phyloP scores from a whole-genome alignment of 2,888 invertebrate species.

The Hylaea fasciaria region DNA sequence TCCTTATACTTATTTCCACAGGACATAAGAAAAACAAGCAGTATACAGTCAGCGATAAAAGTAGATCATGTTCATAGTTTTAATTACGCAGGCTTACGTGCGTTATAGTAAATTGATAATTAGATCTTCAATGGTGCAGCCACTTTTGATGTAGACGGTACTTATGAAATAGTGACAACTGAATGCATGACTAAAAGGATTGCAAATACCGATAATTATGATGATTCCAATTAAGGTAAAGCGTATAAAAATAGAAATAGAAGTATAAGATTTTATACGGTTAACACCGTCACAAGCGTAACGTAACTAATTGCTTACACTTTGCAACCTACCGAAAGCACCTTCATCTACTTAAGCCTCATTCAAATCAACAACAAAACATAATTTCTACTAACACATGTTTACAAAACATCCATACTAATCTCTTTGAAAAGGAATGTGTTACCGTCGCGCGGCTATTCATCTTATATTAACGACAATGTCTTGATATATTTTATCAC shows the following conservation, averaged over 20 bases:
- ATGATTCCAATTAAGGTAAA: neutral
- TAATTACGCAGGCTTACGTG: no score
- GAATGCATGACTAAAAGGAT: no score
- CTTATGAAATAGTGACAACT: no score
- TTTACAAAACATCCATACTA: slow-evolving; percentile 62
- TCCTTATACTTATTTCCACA: no score
- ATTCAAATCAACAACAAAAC: slow-evolving; percentile 52
- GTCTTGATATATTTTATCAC: slow-evolving; percentile 83
- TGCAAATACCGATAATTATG: no score
- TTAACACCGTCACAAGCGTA: slow-evolving; percentile 1
- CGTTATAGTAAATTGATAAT: no score
- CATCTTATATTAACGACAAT: slow-evolving; percentile 82
- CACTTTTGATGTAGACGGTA: no score
- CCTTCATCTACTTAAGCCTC: slow-evolving; percentile 35
- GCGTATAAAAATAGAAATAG: neutral
- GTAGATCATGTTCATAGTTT: no score
- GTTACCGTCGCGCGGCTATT: slow-evolving; percentile 71
- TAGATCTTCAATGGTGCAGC: no score
- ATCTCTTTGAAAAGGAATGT: slow-evolving; percentile 57
- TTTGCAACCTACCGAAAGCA: slow-evolving; percentile 20
- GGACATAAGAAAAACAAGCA: no score
- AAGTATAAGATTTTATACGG: neutral
- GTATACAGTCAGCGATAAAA: no score
- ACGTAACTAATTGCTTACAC: slow-evolving; percentile 11
- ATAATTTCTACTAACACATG: slow-evolving; percentile 51